Conservation (phyloP, 2,888 invertebrate species). For the Drosophila villosipedis region DNA sequence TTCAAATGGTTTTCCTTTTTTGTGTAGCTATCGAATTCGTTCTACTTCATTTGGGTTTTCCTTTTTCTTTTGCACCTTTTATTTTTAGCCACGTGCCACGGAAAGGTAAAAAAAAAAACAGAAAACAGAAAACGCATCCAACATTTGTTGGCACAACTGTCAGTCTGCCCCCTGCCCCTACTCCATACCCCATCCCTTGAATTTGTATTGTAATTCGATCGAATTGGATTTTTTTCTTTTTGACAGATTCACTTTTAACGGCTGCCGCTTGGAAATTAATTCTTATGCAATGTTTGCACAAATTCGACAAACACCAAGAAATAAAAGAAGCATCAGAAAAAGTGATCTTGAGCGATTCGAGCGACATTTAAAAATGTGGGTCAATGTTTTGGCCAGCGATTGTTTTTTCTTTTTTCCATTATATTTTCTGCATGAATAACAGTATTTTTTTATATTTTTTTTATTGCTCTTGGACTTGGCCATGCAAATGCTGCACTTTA, state of each 20-base stretch:
- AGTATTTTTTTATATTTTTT: conserved; percentile 46
- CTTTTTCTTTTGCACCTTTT: conserved; percentile 70
- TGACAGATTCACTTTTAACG: conserved; percentile 65
- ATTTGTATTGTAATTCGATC: conserved; percentile 76
- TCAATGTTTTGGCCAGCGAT: conserved; percentile 63
- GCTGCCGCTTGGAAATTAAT: conserved; percentile 33
- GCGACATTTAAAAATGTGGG: conserved; percentile 57
- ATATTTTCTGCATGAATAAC: conserved; percentile 64
- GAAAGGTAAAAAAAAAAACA: conserved; percentile 22
- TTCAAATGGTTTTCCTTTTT: conserved; percentile 59
- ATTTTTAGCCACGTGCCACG: conserved; percentile 70
- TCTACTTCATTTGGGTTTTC: conserved; percentile 66
- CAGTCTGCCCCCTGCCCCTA: conserved; percentile 27
- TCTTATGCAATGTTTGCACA: conserved; percentile 73
- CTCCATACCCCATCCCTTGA: conserved; percentile 26
- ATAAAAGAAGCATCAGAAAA: conserved; percentile 12
- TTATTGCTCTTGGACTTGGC: conserved; percentile 81
- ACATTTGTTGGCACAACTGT: conserved; percentile 78
- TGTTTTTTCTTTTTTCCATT: conserved; percentile 26
- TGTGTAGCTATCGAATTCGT: conserved; percentile 69
- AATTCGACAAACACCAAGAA: conserved; percentile 29
- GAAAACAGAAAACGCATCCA: conserved; percentile 49
- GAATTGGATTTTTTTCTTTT: conserved; percentile 26
- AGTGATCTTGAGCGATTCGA: conserved; percentile 51
- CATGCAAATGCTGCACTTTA: conserved; percentile 65